Evolutionary conservation across 2,888 invertebrate species (phyloP), one percentile per base, ranked within the genome.

Genomic region (Papilio demoleus): DNA sequence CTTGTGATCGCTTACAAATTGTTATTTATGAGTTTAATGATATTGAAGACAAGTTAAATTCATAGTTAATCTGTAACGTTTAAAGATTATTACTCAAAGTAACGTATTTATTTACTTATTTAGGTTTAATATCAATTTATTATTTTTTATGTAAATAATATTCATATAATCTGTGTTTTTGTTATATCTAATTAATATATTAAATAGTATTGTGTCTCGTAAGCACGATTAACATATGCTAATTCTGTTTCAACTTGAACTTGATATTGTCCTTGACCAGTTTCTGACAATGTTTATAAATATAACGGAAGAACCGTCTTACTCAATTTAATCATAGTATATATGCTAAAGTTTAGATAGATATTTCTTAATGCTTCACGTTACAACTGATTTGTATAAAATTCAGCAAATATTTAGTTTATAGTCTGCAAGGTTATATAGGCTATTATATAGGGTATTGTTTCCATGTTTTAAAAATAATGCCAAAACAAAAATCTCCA

Each of bases 1-100:
- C 19, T 36, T n/a, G 22, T 22, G 50, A 60, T 60, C 47, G 27
- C 50, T 60, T 17, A 60, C 60, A 42, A 65, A 59, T 36, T 9
- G 36, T 38, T 60, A 27, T 60, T 65, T 36, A 47, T 60, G 11
- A 8, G 27, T 53, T 45, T 34, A 19, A 58, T 65, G 45, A 65
- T 42, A 42, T 31, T 27, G 40, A 24, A 24, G 42, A 22, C 34
- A 65, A 58, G 12, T 65, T 40, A 12, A 24, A 27, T n/a, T 5
- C 14, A 14, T 27, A n/a, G 27, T 53, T 24, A 27, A 53, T 53
- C 6, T 53, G 14, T 22, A 31, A 6, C 6, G 31, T 31, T 31
- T 31, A 31, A 31, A 31, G 31, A n/a, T n/a, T n/a, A n/a, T n/a
- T n/a, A n/a, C n/a, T n/a, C n/a, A n/a, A n/a, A n/a, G n/a, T n/a